phyloP scores from a whole-genome alignment of 1,140 invertebrate species.

The Procambarus clarkii region DNA sequence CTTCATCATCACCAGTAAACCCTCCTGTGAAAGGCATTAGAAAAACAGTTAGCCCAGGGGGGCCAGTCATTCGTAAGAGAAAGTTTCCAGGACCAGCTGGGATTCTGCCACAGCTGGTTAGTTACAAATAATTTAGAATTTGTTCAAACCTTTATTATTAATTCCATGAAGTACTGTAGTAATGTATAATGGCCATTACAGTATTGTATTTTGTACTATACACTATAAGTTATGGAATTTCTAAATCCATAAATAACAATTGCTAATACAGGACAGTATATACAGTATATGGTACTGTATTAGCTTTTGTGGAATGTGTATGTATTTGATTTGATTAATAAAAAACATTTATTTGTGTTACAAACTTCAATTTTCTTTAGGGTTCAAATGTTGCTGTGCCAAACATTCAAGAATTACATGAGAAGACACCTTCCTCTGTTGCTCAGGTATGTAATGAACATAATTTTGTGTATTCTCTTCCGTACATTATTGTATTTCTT shows the following conservation, averaged over 20 bases:
- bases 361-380: not conserved
- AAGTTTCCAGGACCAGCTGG: conserved; percentile 45
- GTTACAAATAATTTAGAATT: not conserved
- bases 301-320: no score
- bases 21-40: not conserved
- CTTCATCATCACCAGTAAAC: conserved; percentile 12
- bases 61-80: conserved; percentile 34
- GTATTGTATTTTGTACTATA: no score
- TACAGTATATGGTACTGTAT: no score
- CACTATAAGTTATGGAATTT: no score
- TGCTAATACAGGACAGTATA: no score
- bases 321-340: no score
- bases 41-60: conserved; percentile 10
- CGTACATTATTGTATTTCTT: no score
- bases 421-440: not conserved
- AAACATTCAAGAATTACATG: not conserved
- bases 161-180: no score
- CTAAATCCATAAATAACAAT: no score
- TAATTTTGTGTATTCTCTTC: not conserved
- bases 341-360: not conserved
- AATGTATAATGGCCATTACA: no score
- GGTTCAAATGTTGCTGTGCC: not conserved
- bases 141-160: no score
- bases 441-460: not conserved
- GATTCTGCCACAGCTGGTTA: conserved; percentile 19